Conservation (phyloP, 2,888 invertebrate species). For the Cheilosia soror region DNA sequence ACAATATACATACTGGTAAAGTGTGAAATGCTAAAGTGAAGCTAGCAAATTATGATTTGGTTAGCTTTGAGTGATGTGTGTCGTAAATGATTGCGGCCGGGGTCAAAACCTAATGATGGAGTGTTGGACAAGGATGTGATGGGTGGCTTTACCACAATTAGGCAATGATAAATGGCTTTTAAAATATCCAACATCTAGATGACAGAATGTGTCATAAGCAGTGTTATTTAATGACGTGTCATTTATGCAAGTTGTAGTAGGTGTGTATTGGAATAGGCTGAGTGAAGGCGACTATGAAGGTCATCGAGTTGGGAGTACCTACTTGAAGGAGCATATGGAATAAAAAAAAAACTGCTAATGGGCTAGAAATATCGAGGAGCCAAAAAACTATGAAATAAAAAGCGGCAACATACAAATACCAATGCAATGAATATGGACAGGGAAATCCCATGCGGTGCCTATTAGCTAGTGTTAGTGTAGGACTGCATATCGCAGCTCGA, state of each 20-base stretch:
- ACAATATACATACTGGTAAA: constrained; percentile 10
- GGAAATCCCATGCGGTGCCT: no score
- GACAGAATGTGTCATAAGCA: constrained; percentile 62
- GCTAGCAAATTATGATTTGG: constrained; percentile 60
- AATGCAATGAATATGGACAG: no score
- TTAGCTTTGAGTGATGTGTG: constrained; percentile 63
- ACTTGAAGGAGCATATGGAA: neutral
- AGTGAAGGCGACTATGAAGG: neutral
- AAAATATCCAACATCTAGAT: constrained; percentile 62
- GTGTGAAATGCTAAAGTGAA: constrained; percentile 60
- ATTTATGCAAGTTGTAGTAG: neutral
- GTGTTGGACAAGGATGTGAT: constrained; percentile 62
- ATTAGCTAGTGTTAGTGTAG: no score
- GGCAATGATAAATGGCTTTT: constrained; percentile 70
- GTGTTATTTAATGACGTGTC: constrained; percentile 35
- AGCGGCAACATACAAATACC: no score
- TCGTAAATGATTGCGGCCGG: constrained; percentile 43
- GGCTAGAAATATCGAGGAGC: no score
- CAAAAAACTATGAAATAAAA: no score
- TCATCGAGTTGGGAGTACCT: neutral
- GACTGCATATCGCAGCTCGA: no score
- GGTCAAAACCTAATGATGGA: constrained; percentile 29
- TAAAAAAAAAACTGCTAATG: no score
- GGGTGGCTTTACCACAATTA: constrained; percentile 65
- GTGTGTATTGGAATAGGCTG: neutral